A percentile compares a stretch with the other conserved stretches of the same genome.
phyloP scores from a whole-genome alignment of 2,797 vertebrate species.

The Argentina silus region DNA sequence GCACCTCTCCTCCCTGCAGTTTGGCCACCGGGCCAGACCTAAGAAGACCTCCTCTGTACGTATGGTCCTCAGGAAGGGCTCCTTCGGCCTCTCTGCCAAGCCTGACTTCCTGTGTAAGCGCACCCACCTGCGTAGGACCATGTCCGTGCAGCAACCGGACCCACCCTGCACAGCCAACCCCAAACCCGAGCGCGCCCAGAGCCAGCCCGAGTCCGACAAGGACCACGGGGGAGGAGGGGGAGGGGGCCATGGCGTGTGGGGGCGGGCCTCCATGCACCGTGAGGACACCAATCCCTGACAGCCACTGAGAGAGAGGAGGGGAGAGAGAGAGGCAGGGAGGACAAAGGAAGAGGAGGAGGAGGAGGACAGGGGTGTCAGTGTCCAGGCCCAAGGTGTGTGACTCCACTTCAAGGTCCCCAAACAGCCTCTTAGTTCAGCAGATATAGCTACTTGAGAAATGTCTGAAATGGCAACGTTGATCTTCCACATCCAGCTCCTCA shows the following conservation, averaged over 20 bases:
- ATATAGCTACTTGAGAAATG: no score
- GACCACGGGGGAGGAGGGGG: constrained; percentile 81
- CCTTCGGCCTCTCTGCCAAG: constrained; percentile 92
- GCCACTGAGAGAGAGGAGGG: constrained; percentile 5
- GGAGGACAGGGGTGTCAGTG: constrained; percentile 30
- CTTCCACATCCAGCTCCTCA: neutral
- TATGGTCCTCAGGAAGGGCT: constrained; percentile 95
- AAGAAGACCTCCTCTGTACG: constrained; percentile 93
- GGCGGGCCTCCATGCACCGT: constrained; percentile 74
- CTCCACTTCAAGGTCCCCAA: neutral
- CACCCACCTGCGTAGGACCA: constrained; percentile 92
- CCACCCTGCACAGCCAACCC: constrained; percentile 86
- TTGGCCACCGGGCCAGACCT: constrained; percentile 87
- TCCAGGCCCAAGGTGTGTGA: constrained; percentile 61
- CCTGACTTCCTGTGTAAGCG: constrained; percentile 96
- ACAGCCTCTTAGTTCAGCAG: no score
- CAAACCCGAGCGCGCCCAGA: constrained; percentile 97
- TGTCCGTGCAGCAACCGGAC: constrained; percentile 97
- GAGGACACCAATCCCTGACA: constrained; percentile 82
- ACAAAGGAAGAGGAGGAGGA: constrained; percentile 41
- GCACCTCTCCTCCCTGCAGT: constrained; percentile 92
- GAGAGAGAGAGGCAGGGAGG: constrained; percentile 32
- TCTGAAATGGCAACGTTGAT: no score
- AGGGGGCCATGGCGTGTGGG: constrained; percentile 72
- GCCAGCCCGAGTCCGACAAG: constrained; percentile 96